Evolutionary conservation across 92 coral and sea anemone genomes (phyloP), one percentile per base, ranked within the genome.

Genomic region (Epizoanthus scotinus): DNA sequence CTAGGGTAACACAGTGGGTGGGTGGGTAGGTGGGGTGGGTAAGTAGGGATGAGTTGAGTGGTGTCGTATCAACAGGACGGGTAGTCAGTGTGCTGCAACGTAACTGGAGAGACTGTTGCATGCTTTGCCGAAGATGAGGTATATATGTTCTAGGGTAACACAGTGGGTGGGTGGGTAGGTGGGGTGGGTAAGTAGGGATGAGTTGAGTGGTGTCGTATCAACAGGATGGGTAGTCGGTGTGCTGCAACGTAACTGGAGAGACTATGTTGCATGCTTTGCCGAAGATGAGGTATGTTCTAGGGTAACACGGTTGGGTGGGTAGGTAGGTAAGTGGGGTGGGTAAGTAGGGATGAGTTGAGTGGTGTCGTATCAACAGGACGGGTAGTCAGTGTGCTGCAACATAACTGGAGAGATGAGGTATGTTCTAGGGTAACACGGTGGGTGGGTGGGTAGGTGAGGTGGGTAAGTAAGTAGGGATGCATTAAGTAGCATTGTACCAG

Each of bases 81-180:
- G 95, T 93, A 73, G 87, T 84, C 38, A 95, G 94, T 49, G 86
- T n/a, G n/a, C n/a, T n/a, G 73, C 98, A 91, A 78, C 84, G 91
- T 26, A 94, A 94, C 47, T 94, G 98, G 98, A 81, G 95, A 22
- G 91, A 94, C 73, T 94, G 89, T 89, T 17, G 92, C 90, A n/a
- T 69, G 92, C 66, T 86, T 92, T 89, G 89, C 88, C 9, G 91
- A 91, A 78, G 67, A 77, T 57, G 94, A 83, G 90, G 90, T 91
- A 62, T 28, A 89, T 91, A 62, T 28, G 54, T 72, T 25, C 14
- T 2, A 72, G 26, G 26, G 42, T 0, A 22, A 21, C 38, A 20
- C 8, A 22, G 31, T 10, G 8, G 8, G 26, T 8, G 13, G 67
- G 31, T 10, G 8, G 8, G 26, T 8, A 2, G 67, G n/a, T n/a